Evolutionary conservation across 2,797 vertebrate species (phyloP).

Genomic region (Sebastes melanostomus): DNA sequence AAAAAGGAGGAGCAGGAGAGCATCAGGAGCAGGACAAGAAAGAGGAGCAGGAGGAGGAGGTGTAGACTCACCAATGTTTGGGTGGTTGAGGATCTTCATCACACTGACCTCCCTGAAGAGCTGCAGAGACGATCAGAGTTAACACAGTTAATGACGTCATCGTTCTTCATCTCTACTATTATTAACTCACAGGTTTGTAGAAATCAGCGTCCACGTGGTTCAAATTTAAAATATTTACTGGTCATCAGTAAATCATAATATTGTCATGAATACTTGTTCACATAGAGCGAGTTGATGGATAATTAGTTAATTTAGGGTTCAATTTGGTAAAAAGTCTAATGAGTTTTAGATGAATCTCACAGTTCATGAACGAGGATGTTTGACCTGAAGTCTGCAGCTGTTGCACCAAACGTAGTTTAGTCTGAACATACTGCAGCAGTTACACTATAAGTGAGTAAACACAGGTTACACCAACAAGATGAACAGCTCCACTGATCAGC

Average conservation of each 20-base stretch:
- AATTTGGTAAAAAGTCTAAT: too few species aligned
- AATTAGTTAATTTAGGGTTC: not conserved
- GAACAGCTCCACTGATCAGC: not conserved
- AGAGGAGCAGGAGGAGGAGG: not conserved
- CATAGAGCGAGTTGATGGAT: not conserved
- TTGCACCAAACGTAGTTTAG: too few species aligned
- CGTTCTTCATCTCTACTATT: too few species aligned
- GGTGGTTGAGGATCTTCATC: conserved; percentile 95
- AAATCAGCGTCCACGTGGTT: too few species aligned
- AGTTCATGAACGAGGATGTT: too few species aligned
- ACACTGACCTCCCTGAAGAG: conserved; percentile 94
- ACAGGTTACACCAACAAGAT: too few species aligned
- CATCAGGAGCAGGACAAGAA: too few species aligned
- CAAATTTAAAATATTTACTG: not conserved
- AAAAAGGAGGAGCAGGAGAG: not conserved
- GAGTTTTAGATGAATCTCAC: too few species aligned
- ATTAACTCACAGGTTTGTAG: not conserved
- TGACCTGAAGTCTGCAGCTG: too few species aligned
- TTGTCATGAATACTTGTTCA: not conserved
- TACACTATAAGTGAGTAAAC: too few species aligned
- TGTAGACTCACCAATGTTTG: conserved; percentile 88
- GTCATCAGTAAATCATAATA: not conserved
- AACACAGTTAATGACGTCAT: not conserved
- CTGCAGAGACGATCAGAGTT: conserved; percentile 69
- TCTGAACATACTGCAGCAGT: too few species aligned